Conservation (phyloP, 2,888 invertebrate genomes). For the Pristionchus mayeri region DNA sequence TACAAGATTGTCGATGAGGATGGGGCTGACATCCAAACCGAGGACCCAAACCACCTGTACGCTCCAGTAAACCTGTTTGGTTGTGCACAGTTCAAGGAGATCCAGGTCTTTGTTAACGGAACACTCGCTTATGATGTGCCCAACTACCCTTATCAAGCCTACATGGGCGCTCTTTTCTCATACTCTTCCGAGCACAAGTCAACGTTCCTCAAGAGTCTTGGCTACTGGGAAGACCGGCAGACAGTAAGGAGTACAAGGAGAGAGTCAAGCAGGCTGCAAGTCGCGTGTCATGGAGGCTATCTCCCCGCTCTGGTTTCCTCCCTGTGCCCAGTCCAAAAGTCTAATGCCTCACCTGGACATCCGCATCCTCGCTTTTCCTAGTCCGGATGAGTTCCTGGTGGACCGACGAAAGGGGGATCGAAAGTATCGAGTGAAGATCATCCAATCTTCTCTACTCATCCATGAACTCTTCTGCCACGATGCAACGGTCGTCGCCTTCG, state of each 20-base stretch:
- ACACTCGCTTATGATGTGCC: neutral
- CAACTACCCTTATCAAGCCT: neutral
- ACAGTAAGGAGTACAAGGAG: neutral
- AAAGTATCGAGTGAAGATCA: neutral
- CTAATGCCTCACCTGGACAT: neutral
- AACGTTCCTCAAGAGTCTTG: neutral
- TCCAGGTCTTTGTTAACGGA: constrained; percentile 2
- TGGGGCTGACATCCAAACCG: neutral
- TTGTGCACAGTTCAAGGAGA: neutral
- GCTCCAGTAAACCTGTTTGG: constrained; percentile 32
- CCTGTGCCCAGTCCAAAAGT: neutral
- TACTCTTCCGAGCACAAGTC: neutral
- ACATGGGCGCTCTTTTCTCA: neutral
- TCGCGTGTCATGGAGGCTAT: neutral
- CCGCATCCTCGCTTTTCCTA: neutral
- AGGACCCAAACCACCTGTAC: neutral
- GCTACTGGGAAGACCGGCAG: neutral
- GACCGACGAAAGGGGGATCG: neutral
- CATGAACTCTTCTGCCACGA: neutral
- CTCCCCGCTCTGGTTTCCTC: neutral
- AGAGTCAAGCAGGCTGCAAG: neutral
- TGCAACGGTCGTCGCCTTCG: neutral
- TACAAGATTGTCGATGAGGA: constrained; percentile 12
- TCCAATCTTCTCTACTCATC: neutral
- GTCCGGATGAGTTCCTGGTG: neutral